Conservation (phyloP, 2,113 vertebrate genomes). For the Bagarius yarrelli region DNA sequence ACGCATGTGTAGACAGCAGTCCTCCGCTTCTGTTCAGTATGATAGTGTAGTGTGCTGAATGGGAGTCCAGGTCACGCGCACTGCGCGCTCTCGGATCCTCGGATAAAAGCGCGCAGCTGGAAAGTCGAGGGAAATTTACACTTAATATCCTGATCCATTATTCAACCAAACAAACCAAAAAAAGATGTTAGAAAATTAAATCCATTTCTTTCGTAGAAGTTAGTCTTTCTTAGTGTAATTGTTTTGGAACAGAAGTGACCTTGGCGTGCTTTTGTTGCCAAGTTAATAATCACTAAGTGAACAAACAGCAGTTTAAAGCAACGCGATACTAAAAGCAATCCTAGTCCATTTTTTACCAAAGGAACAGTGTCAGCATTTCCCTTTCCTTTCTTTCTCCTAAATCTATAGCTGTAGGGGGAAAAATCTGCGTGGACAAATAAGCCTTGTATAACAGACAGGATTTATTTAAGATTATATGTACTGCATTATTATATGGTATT, state of each 20-base stretch:
- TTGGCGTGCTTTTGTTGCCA: constrained; percentile 34
- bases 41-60: not conserved
- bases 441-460: not conserved
- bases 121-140: not conserved
- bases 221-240: not conserved
- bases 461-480: no score
- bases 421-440: no score
- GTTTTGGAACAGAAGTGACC: constrained; percentile 10
- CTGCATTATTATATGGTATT: no score
- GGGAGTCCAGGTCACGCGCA: constrained; percentile 42
- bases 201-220: no score
- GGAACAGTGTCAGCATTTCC: constrained; percentile 56
- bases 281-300: constrained; percentile 65
- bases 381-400: constrained; percentile 40
- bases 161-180: not conserved
- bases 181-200: not conserved
- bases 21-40: not conserved
- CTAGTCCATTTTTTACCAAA: constrained; percentile 6
- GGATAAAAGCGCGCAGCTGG: constrained; percentile 18
- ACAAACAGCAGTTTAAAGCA: constrained; percentile 54
- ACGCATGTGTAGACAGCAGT: not conserved
- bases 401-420: not conserved
- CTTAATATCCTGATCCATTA: no score
- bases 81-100: not conserved
- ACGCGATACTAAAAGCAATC: not conserved